Evolutionary conservation across 2,888 invertebrate genomes (phyloP).

Genomic region (Horisme vitalbata): DNA sequence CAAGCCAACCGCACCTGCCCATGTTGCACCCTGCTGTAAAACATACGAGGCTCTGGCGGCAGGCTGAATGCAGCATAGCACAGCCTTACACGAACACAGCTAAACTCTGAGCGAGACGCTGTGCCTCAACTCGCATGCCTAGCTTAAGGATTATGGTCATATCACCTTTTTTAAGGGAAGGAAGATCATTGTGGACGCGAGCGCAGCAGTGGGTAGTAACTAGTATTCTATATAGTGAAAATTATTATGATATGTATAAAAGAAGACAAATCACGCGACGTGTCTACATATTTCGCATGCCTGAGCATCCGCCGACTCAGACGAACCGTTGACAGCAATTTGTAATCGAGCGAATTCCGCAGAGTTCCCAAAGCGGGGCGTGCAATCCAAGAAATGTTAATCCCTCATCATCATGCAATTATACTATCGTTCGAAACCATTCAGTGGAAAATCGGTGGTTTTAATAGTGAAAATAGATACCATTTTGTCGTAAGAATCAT

Average conservation of each 20-base stretch:
- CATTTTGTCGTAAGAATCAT: neutral
- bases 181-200: too few species aligned
- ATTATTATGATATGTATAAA: neutral
- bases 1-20: too few species aligned
- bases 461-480: constrained; percentile 4
- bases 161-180: too few species aligned
- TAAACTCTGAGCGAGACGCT: too few species aligned
- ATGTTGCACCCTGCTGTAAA: too few species aligned
- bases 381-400: constrained; percentile 21
- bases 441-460: constrained; percentile 14
- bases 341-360: constrained; percentile 18
- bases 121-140: too few species aligned
- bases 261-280: constrained; percentile 14
- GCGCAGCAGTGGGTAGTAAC: too few species aligned
- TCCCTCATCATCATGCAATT: constrained; percentile 18
- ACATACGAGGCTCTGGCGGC: too few species aligned
- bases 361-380: constrained; percentile 6
- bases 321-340: constrained; percentile 9
- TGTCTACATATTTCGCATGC: constrained; percentile 5
- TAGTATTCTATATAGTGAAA: too few species aligned
- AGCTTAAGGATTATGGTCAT: too few species aligned
- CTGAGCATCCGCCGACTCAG: neutral
- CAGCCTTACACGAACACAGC: too few species aligned
- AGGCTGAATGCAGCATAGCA: too few species aligned
- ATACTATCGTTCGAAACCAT: constrained; percentile 11